Percentiles rank a stretch among this genome's conserved stretches.
Conservation (phyloP, 2,797 vertebrate species). For the Sebastolobus alascanus region DNA sequence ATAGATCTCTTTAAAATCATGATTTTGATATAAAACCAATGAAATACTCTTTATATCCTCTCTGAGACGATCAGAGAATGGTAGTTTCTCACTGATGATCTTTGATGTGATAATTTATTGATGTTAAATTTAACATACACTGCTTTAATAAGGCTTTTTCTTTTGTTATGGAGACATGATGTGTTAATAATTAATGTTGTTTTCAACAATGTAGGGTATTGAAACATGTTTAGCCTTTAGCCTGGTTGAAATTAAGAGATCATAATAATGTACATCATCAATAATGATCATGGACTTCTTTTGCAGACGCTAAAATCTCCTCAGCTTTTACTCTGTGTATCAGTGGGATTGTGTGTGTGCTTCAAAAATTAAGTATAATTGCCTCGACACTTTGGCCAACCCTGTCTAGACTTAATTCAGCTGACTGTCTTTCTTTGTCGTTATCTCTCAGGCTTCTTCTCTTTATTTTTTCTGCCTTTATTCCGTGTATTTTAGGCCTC, state of each 20-base stretch:
- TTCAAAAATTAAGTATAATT: conserved; percentile 22
- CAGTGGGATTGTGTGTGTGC: background rate
- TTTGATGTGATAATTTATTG: background rate
- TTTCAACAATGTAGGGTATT: background rate
- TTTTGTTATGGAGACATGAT: background rate
- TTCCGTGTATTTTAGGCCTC: background rate
- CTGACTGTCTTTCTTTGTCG: conserved; percentile 13
- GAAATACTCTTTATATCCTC: background rate
- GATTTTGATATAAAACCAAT: background rate
- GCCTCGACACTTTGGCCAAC: conserved; percentile 16
- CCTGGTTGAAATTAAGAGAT: background rate
- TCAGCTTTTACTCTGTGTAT: background rate
- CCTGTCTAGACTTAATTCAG: conserved; percentile 30
- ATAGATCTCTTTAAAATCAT: background rate
- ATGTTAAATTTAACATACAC: background rate
- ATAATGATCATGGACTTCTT: background rate
- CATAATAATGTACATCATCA: too few relatives aligned
- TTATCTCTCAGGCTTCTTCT: conserved; percentile 6
- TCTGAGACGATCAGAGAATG: background rate
- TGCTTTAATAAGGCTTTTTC: background rate
- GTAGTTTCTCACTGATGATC: background rate
- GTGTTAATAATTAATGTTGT: conserved; percentile 10
- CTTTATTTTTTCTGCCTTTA: background rate
- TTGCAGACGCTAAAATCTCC: background rate
- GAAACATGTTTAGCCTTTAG: background rate